phyloP scores from a whole-genome alignment of 2,113 vertebrate genomes.

The Oostethus manadensis region DNA sequence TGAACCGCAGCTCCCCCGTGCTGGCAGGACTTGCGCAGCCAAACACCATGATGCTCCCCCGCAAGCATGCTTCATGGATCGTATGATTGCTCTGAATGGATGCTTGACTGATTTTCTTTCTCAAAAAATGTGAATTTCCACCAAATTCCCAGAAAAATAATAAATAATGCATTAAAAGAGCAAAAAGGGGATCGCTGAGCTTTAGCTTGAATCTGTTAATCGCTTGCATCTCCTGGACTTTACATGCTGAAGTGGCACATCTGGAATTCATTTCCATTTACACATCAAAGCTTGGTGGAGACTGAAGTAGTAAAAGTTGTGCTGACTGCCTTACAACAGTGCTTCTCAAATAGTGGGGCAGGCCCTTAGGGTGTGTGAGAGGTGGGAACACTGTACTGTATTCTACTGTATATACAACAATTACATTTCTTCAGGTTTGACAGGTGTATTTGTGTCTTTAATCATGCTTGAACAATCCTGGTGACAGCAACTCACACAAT shows the following conservation, averaged over 20 bases:
- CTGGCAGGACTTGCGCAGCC: too few relatives aligned
- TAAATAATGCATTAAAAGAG: conserved; percentile 2
- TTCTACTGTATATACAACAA: too few relatives aligned
- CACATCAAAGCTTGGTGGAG: not conserved
- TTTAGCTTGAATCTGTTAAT: not conserved
- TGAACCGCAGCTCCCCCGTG: too few relatives aligned
- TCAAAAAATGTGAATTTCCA: not conserved
- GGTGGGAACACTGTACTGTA: too few relatives aligned
- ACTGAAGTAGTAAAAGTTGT: not conserved
- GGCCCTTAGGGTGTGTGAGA: too few relatives aligned
- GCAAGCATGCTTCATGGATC: not conserved
- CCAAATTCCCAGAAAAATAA: not conserved
- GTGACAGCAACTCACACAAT: too few relatives aligned
- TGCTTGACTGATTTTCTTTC: not conserved
- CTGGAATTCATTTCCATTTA: conserved; percentile 5
- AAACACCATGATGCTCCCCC: too few relatives aligned
- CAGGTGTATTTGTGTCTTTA: too few relatives aligned
- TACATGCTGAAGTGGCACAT: conserved; percentile 4
- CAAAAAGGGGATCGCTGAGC: not conserved
- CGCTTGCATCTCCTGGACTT: not conserved
- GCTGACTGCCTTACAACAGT: not conserved
- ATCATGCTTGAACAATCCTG: too few relatives aligned
- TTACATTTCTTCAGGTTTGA: too few relatives aligned
- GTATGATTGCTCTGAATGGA: not conserved
- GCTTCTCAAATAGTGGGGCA: too few relatives aligned